Evolutionary conservation across 53 echinoderm and acorn worm genomes (phyloP).

Genomic region (Hippasteria phrygiana): DNA sequence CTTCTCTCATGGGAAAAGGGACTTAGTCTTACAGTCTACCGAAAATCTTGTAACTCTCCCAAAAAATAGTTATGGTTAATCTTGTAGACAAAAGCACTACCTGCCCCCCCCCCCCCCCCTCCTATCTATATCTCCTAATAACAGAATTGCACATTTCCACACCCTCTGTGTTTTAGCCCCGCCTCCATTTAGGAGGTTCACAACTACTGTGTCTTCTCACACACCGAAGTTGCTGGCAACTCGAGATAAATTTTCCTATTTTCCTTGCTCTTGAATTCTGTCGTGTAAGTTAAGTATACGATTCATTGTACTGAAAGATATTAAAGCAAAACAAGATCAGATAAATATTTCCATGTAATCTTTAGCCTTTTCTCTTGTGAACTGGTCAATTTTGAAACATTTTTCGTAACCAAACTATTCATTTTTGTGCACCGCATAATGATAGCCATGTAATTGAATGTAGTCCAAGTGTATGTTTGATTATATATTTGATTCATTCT

Average conservation of each 20-base stretch:
- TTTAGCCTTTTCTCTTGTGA: background rate
- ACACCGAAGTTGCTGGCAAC: conserved; percentile 60
- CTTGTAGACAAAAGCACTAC: too few species aligned
- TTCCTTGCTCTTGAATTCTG: background rate
- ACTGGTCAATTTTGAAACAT: background rate
- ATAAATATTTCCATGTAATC: background rate
- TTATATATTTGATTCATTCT: conserved; percentile 62
- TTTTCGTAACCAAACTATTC: background rate
- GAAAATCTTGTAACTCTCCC: too few species aligned
- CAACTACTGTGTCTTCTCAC: background rate
- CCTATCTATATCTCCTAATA: background rate
- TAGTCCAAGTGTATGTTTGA: conserved; percentile 51
- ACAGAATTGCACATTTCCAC: background rate
- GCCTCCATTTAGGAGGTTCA: conserved; percentile 1
- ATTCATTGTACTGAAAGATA: too few species aligned
- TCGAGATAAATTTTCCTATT: background rate
- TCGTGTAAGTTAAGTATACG: too few species aligned
- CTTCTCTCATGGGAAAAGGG: too few species aligned
- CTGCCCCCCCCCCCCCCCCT: too few species aligned
- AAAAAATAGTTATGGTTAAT: too few species aligned
- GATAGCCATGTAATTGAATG: conserved; percentile 18
- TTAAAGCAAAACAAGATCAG: background rate
- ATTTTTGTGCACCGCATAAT: conserved; percentile 3
- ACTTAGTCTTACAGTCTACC: too few species aligned
- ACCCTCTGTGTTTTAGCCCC: background rate